Evolutionary conservation across 2,113 vertebrate genomes (phyloP), one percentile per base, ranked within the genome.

Genomic region (Nycticebus coucang): DNA sequence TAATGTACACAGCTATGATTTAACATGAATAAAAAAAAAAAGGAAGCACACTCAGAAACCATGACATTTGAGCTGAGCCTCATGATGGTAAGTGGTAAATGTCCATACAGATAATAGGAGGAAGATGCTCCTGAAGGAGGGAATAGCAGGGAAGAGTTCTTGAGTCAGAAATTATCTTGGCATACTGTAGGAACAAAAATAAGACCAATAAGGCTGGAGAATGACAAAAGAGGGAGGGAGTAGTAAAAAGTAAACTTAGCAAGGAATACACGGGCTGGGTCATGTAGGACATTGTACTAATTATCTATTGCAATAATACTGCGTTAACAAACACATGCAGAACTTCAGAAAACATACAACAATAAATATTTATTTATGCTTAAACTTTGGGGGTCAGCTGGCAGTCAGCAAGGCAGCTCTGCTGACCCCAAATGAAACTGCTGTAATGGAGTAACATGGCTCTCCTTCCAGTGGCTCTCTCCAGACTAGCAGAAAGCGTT

Each of bases 41-140:
- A 83, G n/a, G 83, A 84, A 77, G 78, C 68, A 37, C 30, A 30
- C 33, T 95, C 19, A 62, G 74, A 89, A 94, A 57, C 26, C 80
- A 89, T 7, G 17, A 37, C 8, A 33, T 53, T 10, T 72, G n/a
- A 60, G 72, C 45, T 37, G 2, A 84, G 21, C 3, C 17, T 80
- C 57, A 50, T 4, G 3, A 35, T 19, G 14, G 60, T 60, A 11
- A 75, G 19, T 26, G 59, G 41, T 12, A 86, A 71, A 78, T 50
- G 17, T 6, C 30, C 50, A 64, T 0, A 66, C 10, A 62, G 60
- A 45, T 82, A 75, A 86, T 3, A 88, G 17, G 11, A 82, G 33
- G 21, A 89, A 96, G 64, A 84, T 45, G 59, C 19, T 89, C 64
- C 33, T 35, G 28, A 45, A 0, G 71, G 75, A 75, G 15, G 26